Conservation (phyloP, 64 coral and sea anemone species). For the Dendronephthya gigantea region DNA sequence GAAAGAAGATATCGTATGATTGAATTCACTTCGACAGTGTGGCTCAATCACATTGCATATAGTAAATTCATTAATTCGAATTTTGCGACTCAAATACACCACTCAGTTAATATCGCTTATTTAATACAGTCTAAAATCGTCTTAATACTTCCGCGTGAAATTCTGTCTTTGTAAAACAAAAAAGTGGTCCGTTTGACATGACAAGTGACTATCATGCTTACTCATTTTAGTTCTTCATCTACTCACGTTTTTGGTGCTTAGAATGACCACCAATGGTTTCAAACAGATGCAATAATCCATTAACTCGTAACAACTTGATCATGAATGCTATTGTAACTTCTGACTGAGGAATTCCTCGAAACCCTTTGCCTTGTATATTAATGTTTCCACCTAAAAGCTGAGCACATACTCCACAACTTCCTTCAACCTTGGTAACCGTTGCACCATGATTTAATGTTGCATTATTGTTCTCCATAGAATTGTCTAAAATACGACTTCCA, state of each 20-base stretch:
- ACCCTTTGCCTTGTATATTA: slow-evolving; percentile 43
- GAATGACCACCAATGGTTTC: slow-evolving; percentile 79
- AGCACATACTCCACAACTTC: slow-evolving; percentile 71
- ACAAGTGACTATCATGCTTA: too few species aligned
- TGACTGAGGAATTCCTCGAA: slow-evolving; percentile 74
- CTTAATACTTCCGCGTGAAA: too few species aligned
- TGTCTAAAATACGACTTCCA: slow-evolving; percentile 55
- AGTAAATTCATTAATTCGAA: too few species aligned
- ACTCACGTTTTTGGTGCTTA: slow-evolving; percentile 64
- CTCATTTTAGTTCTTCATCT: neutral
- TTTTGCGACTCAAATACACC: too few species aligned
- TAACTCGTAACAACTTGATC: slow-evolving; percentile 49
- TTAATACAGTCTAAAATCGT: too few species aligned
- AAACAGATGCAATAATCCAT: slow-evolving; percentile 53
- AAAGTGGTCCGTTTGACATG: too few species aligned
- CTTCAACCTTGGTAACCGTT: slow-evolving; percentile 44
- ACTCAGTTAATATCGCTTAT: too few species aligned
- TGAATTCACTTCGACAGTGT: too few species aligned
- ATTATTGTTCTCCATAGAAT: slow-evolving; percentile 79
- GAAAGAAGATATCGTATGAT: too few species aligned
- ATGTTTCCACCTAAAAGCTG: slow-evolving; percentile 62
- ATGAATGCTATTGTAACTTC: slow-evolving; percentile 65
- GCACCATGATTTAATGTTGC: slow-evolving; percentile 44
- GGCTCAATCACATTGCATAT: too few species aligned
- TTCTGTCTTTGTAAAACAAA: too few species aligned